Conservation (phyloP, 2,113 vertebrate species). For the Telmatochromis sp. region DNA sequence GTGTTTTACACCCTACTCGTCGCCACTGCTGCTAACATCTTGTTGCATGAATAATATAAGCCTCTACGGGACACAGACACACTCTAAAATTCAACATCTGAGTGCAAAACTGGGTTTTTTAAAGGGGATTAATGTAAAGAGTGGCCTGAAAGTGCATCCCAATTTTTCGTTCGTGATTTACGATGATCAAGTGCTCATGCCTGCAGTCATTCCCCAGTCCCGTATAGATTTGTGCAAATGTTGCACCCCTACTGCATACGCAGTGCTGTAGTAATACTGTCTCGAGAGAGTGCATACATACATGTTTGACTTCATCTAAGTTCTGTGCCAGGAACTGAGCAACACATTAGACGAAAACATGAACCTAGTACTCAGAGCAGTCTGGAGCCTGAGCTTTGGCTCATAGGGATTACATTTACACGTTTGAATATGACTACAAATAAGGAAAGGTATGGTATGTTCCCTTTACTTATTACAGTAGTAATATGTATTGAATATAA, state of each 20-base stretch:
- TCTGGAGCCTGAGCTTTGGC: background rate
- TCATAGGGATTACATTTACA: background rate
- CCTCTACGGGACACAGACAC: background rate
- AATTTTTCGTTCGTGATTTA: background rate
- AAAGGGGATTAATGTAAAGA: background rate
- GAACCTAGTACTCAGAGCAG: background rate
- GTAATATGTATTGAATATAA: background rate
- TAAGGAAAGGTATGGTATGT: background rate
- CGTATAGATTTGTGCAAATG: background rate
- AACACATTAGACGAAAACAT: background rate
- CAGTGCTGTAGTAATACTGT: background rate
- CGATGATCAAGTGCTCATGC: background rate
- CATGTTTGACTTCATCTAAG: background rate
- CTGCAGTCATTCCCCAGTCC: background rate
- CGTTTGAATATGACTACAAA: background rate
- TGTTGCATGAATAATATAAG: background rate
- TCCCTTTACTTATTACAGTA: background rate
- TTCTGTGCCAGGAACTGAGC: background rate
- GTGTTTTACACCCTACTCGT: background rate
- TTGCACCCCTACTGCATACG: background rate
- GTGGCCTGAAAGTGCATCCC: background rate
- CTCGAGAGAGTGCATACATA: background rate
- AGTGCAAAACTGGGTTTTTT: background rate
- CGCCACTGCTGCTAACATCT: background rate
- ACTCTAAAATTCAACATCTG: background rate